Base-by-base conservation (phyloP, 2,113 vertebrate genomes). In the Sapajus apella region DNA sequence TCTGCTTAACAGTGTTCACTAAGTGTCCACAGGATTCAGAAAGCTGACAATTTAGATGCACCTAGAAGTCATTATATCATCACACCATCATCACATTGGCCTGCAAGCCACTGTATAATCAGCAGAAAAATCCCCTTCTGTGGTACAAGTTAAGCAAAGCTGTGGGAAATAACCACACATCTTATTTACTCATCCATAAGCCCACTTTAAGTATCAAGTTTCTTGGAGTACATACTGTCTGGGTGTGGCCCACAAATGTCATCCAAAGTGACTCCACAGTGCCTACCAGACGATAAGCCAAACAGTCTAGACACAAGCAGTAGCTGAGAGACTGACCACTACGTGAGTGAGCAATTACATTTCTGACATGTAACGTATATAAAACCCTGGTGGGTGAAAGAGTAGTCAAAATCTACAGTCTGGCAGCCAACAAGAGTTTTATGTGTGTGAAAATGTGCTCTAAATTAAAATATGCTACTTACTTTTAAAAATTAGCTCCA, bases 221-320 rank as follows among this genome's bases (percentile, higher is more conserved):
- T 68, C 97, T 73, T 35, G 35, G 76, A 82, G 93, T 55, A 58
- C 84, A 75, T 4, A 73, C 61, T 45, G 81, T 73, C 70, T 55
- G 85, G 97, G 95, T 77, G 97, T 80, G 90, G 84, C 90, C 80
- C 6, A 1, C n/a, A 66, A 81, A 83, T 47, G 30, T 88, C 92
- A 88, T n/a, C 61, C 81, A 43, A 40, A 72, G 47, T 11, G 61
- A 72, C 43, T 82, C 66, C 32, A 32, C 55, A 21, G 55, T 1
- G 68, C 77, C 52, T 61, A 20, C 55, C 85, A 77, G 45, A 75
- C 10, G 72, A 64, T 86, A 94, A 83, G 86, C 55, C 3, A 6
- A 21, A 47, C 77, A 25, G 96, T 97, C 97, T 97, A 97, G 97
- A 97, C 97, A 70, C 12, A 23, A 40, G 66, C 5, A 0, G 64